These are phyloP conservation scores for Muricea muricata DNA, from an alignment of 92 coral and sea anemone genomes.

Conservation along the genomic window DNA sequence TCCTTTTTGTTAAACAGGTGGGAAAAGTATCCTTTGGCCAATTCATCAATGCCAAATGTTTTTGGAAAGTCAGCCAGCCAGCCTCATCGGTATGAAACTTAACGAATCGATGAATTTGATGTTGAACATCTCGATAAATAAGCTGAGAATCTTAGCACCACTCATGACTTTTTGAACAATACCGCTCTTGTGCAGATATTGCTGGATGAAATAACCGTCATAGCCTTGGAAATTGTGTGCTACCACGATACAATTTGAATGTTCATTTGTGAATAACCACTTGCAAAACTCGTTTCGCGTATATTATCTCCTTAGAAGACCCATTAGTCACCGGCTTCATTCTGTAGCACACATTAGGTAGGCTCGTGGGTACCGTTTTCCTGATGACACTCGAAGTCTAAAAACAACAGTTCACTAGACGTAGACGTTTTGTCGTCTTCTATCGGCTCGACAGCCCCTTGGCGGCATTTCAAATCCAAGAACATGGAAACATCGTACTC, in stretches of 20 bases:
- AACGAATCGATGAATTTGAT: no score
- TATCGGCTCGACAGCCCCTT: no score
- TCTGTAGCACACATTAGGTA: no score
- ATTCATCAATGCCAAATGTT: slow-evolving; percentile 24
- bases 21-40: slow-evolving; percentile 34
- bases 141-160: not conserved
- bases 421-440: no score
- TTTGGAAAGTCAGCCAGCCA: not conserved
- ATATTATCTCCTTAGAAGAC: no score
- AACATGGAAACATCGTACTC: not conserved
- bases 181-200: not conserved
- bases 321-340: no score
- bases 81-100: slow-evolving; percentile 2
- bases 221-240: not conserved
- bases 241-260: not conserved
- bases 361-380: not conserved
- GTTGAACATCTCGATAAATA: no score
- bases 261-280: not conserved
- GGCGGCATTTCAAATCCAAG: no score
- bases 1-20: not conserved
- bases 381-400: no score
- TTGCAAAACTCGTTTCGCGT: not conserved
- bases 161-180: not conserved
- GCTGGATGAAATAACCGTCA: not conserved
- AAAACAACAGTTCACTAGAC: not conserved